Evolutionary conservation across 2,888 invertebrate genomes (phyloP).

Genomic region (Macrosoma leucophasiata): DNA sequence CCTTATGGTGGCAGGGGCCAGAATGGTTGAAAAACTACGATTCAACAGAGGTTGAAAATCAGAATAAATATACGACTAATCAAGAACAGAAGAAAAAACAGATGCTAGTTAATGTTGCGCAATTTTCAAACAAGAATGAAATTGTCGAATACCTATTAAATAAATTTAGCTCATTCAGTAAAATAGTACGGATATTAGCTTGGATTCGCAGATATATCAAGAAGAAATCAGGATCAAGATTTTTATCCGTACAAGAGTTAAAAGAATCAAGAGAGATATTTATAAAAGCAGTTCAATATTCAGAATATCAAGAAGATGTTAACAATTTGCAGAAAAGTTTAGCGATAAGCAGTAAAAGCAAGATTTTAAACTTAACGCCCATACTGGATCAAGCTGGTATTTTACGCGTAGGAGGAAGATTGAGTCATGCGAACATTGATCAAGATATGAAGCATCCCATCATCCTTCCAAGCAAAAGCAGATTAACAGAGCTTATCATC

Average conservation of each 20-base stretch:
- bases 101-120: too few relatives aligned
- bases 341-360: constrained; percentile 10
- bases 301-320: not conserved
- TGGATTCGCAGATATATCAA: constrained; percentile 6
- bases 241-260: too few relatives aligned
- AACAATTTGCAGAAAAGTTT: too few relatives aligned
- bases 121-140: too few relatives aligned
- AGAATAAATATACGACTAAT: not conserved
- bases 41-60: too few relatives aligned
- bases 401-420: constrained; percentile 17
- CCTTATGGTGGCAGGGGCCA: constrained; percentile 22
- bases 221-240: too few relatives aligned
- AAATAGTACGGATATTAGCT: constrained; percentile 7
- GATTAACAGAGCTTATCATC: constrained; percentile 16
- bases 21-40: too few relatives aligned
- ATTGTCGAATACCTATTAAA: not conserved
- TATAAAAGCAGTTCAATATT: too few relatives aligned
- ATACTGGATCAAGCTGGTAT: constrained; percentile 10
- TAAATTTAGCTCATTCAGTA: constrained; percentile 7
- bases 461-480: constrained; percentile 14
- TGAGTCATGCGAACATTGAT: constrained; percentile 14
- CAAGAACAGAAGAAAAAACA: not conserved
- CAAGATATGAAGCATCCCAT: constrained; percentile 16
- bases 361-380: constrained; percentile 13
- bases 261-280: constrained; percentile 2